Conservation (phyloP, 2,113 vertebrate species). For the Saccopteryx bilineata region DNA sequence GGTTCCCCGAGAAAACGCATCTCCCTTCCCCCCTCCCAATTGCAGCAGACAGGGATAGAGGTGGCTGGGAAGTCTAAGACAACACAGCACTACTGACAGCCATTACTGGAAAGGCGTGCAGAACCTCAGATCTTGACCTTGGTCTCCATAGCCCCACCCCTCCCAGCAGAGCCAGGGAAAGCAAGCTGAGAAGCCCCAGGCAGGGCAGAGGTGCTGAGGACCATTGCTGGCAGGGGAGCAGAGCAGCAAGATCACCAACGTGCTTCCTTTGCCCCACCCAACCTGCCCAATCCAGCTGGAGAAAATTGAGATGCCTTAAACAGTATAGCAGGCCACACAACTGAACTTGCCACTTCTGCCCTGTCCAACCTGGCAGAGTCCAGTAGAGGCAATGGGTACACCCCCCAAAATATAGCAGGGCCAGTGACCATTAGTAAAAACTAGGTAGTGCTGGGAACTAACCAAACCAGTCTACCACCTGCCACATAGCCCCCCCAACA, state of each 20-base stretch:
- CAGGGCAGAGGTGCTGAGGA: neutral
- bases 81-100: neutral
- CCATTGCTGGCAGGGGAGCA: neutral
- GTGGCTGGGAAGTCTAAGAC: neutral
- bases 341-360: neutral
- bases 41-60: neutral
- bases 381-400: neutral
- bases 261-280: neutral
- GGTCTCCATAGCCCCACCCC: neutral
- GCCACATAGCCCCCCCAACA: too few relatives aligned
- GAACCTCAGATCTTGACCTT: neutral
- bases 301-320: neutral
- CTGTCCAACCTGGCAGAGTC: neutral
- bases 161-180: neutral
- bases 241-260: neutral
- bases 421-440: neutral
- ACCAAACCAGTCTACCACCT: too few relatives aligned
- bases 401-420: neutral
- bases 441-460: neutral
- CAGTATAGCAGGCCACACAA: neutral
- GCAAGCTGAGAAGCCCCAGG: neutral
- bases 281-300: neutral
- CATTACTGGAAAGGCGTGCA: neutral
- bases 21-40: neutral
- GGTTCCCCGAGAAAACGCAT: neutral